Evolutionary conservation across 2,888 invertebrate genomes (phyloP), one percentile per base, ranked within the genome.

Genomic region (Aricia artaxerxes): DNA sequence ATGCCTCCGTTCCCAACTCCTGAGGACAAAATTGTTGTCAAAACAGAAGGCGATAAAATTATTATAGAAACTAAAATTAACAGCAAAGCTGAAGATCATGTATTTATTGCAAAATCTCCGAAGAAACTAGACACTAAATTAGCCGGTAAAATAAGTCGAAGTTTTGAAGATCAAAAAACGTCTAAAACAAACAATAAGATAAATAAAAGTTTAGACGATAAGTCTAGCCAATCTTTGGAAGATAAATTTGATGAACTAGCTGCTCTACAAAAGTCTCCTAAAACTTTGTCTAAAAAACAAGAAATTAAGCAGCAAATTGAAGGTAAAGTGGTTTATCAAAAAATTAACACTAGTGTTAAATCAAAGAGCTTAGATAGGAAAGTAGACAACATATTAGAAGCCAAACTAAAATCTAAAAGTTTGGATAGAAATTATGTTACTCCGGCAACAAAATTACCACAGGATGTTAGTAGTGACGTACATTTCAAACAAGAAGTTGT

Each of bases 41-140:
- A 96, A 89, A 96, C 96, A 0, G 96, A 96, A 85, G 97, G 97
- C 0, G 96, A 96, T 83, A 96, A 96, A 84, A 96, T 96, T 81
- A 96, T 96, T 16, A 96, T 96, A 81, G 97, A 97, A 89, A 95
- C 97, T 6, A 97, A 97, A 89, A 97, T 97, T 64, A 96, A 95
- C 82, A 97, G 96, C 78, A 97, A 97, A 86, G 97, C 95, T 0
- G 97, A 97, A 87, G 97, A 97, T 89, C 97, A 97, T 81, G 97
- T 97, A 5, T 95, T 97, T 80, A 97, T 97, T 84, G 97, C 97
- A 0, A 97, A 97, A 86, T 96, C 96, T 3, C 97, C 97, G 0
- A 96, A 97, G 81, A 96, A 97, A 85, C 88, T 97, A 5, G 97
- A 97, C 84, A 95, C 94, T 79, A 95, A 95, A 80, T 83, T 95